phyloP scores from a whole-genome alignment of 2,797 vertebrate species.

The Microhierax caerulescens region DNA sequence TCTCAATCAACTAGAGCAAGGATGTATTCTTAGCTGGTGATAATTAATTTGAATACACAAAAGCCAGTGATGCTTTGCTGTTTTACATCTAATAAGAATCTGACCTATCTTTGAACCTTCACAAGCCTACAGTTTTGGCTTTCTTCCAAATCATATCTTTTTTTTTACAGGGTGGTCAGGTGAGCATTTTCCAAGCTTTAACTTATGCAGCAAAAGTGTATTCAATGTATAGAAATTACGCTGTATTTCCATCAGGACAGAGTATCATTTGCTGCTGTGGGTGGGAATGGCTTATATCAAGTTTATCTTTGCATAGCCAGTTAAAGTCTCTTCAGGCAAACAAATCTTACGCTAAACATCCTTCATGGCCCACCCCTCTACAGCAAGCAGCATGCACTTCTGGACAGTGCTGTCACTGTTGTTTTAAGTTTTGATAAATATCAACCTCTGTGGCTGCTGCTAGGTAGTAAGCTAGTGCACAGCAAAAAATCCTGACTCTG shows the following conservation, averaged over 20 bases:
- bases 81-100: background rate
- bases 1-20: background rate
- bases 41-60: background rate
- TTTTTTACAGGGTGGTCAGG: background rate
- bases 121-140: background rate
- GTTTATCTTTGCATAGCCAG: background rate
- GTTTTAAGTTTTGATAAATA: background rate
- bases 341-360: background rate
- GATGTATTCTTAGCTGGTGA: background rate
- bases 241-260: background rate
- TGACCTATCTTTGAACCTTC: background rate
- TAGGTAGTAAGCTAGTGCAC: background rate
- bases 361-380: background rate
- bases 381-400: background rate
- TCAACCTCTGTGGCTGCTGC: background rate
- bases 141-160: background rate
- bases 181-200: background rate
- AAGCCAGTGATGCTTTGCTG: background rate
- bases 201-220: accelerated
- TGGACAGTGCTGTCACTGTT: background rate
- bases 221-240: background rate
- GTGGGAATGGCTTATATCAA: background rate
- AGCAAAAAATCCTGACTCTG: background rate
- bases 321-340: background rate
- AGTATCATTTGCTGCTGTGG: background rate